phyloP scores from a whole-genome alignment of 2,888 invertebrate genomes.

The Miltochrista miniata region DNA sequence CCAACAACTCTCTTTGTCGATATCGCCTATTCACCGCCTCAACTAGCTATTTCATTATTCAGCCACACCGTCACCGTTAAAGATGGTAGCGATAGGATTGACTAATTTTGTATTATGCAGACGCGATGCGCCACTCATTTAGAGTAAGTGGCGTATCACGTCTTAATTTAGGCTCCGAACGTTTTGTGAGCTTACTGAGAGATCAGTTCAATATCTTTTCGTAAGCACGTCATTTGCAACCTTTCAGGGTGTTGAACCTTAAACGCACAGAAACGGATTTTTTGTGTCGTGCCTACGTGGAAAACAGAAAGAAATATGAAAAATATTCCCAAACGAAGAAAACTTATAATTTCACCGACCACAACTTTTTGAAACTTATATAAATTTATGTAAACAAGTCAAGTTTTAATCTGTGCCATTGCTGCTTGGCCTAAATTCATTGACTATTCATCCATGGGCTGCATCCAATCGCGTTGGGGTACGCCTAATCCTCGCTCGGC shows the following conservation, averaged over 20 bases:
- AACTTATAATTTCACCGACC: no score
- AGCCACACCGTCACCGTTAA: constrained; percentile 61
- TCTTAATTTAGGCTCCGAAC: constrained; percentile 70
- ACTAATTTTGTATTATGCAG: constrained; percentile 74
- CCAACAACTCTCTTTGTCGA: constrained; percentile 59
- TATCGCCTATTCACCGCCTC: constrained; percentile 63
- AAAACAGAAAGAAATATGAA: no score
- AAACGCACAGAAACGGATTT: no score
- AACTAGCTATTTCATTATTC: constrained; percentile 81
- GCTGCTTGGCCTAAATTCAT: constrained; percentile 63
- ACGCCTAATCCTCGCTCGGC: constrained; percentile 59
- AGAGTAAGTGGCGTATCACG: constrained; percentile 58
- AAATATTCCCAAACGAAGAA: no score
- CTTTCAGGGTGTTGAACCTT: constrained; percentile 10
- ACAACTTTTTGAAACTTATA: constrained; percentile 21
- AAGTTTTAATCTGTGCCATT: constrained; percentile 41
- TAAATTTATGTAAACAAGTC: constrained; percentile 36
- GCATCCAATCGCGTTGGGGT: constrained; percentile 62
- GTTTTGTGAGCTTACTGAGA: constrained; percentile 69
- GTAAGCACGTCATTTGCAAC: constrained; percentile 75
- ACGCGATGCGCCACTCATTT: constrained; percentile 17
- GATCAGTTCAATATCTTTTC: constrained; percentile 62
- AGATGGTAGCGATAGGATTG: constrained; percentile 75
- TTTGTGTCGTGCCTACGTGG: no score
- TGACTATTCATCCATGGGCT: constrained; percentile 69